These are phyloP conservation scores for Pangasius mekongensis DNA, from an alignment of 2,797 vertebrate genomes.

Conservation along the genomic window DNA sequence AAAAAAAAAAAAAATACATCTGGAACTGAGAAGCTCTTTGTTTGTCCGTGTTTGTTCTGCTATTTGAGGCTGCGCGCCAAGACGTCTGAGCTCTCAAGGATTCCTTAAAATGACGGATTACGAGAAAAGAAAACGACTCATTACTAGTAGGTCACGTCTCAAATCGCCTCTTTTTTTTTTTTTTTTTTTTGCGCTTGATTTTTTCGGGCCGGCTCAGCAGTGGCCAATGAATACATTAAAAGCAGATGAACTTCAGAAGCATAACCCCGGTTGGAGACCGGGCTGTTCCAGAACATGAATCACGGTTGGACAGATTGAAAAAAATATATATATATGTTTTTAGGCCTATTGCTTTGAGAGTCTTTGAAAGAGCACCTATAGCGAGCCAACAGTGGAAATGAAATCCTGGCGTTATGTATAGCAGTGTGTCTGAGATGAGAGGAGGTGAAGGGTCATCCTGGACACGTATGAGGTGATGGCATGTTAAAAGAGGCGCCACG, in stretches of 20 bases:
- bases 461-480: constrained; percentile 23
- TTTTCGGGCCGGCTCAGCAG: constrained; percentile 35
- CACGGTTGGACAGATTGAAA: constrained; percentile 36
- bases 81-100: constrained; percentile 48
- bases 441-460: constrained; percentile 16
- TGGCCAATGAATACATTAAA: constrained; percentile 46
- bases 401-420: constrained; percentile 22
- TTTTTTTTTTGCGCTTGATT: constrained; percentile 29
- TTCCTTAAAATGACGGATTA: constrained; percentile 58
- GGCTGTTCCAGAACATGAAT: constrained; percentile 49
- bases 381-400: constrained; percentile 28
- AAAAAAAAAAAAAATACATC: constrained; percentile 46
- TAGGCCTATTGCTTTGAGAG: constrained; percentile 34
- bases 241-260: constrained; percentile 52
- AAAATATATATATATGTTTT: constrained; percentile 5
- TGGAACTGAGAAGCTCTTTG: constrained; percentile 56
- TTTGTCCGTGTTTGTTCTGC: constrained; percentile 60
- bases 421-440: neutral
- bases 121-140: constrained; percentile 56
- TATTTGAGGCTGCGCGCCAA: constrained; percentile 50
- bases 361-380: constrained; percentile 23
- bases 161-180: constrained; percentile 44
- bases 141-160: constrained; percentile 55
- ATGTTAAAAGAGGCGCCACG: constrained; percentile 25
- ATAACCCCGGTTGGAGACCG: constrained; percentile 15